Evolutionary conservation across 2,888 invertebrate species (phyloP).

Genomic region (Ctenicera cuprea): DNA sequence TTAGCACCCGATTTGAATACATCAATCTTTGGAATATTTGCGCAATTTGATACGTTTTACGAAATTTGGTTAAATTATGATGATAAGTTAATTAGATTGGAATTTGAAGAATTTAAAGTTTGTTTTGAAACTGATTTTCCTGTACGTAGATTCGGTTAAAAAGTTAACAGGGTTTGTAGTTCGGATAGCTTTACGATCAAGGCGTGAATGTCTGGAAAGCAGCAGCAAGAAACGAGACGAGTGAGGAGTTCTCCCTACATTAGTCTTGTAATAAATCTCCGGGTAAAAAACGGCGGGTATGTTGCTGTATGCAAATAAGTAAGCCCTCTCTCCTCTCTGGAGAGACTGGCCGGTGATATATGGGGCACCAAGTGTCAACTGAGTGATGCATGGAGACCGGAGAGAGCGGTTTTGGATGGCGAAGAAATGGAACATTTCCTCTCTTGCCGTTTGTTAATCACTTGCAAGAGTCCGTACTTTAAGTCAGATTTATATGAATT

Average conservation of each 20-base stretch:
- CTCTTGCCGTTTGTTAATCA: conserved; percentile 53
- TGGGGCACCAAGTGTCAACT: conserved; percentile 74
- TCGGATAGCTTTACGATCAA: conserved; percentile 34
- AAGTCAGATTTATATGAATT: conserved; percentile 42
- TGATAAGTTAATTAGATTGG: too few species aligned
- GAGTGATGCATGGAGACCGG: conserved; percentile 73
- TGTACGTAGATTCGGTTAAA: not conserved
- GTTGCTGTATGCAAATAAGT: conserved; percentile 73
- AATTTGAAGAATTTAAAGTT: too few species aligned
- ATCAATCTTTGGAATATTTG: too few species aligned
- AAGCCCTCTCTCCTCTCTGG: conserved; percentile 60
- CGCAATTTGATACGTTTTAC: too few species aligned
- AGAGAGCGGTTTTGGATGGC: conserved; percentile 58
- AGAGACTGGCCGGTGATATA: conserved; percentile 71
- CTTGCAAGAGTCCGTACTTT: conserved; percentile 42
- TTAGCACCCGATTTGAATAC: not conserved
- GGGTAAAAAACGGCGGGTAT: conserved; percentile 68
- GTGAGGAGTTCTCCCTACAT: conserved; percentile 65
- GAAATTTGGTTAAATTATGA: too few species aligned
- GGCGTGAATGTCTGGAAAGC: conserved; percentile 50
- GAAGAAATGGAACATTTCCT: conserved; percentile 58
- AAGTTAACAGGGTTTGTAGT: conserved; percentile 13
- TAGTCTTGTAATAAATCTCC: conserved; percentile 73
- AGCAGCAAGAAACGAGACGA: conserved; percentile 51
- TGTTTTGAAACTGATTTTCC: too few species aligned